Conservation (phyloP, 2,888 invertebrate species). For the Petrolisthes cinctipes region DNA sequence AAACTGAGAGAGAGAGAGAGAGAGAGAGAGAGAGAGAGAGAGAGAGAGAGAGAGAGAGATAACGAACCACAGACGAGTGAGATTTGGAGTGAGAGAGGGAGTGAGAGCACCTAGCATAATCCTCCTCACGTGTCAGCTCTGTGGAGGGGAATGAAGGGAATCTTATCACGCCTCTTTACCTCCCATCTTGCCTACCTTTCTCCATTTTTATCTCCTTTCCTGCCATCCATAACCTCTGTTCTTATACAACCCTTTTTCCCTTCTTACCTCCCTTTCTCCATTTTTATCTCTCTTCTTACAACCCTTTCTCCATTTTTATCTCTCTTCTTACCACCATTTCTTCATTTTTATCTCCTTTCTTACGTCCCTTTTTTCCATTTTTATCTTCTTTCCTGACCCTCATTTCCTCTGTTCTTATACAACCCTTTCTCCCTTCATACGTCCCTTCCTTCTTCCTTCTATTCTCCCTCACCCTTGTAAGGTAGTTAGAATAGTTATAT, state of each 20-base stretch:
- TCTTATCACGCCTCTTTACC: neutral
- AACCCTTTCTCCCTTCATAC: neutral
- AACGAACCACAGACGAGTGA: neutral
- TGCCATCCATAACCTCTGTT: neutral
- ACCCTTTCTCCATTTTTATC: neutral
- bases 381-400: neutral
- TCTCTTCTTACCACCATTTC: neutral
- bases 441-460: too few species aligned
- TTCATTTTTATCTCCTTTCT: neutral
- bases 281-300: neutral
- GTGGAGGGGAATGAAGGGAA: too few species aligned
- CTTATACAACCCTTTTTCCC: neutral
- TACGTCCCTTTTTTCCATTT: neutral
- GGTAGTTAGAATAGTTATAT: too few species aligned
- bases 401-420: neutral
- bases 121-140: too few species aligned
- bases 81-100: neutral
- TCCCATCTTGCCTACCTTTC: neutral
- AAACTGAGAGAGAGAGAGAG: neutral
- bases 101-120: too few species aligned
- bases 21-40: slow-evolving; percentile 4
- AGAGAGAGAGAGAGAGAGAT: neutral
- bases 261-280: neutral
- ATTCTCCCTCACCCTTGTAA: neutral
- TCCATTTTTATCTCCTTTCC: neutral